Evolutionary conservation across 2,888 invertebrate species (phyloP).

Genomic region (Xanthia icteritia): DNA sequence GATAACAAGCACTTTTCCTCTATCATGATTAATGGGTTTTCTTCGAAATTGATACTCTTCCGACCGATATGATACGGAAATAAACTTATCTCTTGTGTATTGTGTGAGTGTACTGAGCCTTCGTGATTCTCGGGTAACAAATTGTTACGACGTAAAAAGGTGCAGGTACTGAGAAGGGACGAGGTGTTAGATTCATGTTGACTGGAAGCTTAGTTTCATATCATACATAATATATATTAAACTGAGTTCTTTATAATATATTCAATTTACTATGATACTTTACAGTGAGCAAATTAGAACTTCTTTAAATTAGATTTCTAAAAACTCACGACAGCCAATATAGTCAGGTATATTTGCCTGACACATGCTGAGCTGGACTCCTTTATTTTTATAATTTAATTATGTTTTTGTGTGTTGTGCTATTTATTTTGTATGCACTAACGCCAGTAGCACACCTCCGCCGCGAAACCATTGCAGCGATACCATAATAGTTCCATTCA

Average conservation of each 20-base stretch:
- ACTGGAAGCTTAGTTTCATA: conserved; percentile 1
- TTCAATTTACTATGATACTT: neutral
- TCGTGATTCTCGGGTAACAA: conserved; percentile 35
- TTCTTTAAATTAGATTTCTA: neutral
- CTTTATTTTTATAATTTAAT: neutral
- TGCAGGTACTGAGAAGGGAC: neutral
- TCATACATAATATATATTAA: neutral
- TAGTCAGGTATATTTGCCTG: too few species aligned
- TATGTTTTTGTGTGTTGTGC: too few species aligned
- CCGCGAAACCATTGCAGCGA: too few species aligned
- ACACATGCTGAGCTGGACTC: too few species aligned
- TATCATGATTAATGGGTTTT: conserved; percentile 61
- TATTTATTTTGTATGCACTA: too few species aligned
- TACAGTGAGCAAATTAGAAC: neutral
- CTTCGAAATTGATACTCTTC: conserved; percentile 63
- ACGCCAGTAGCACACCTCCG: too few species aligned
- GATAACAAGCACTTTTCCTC: conserved; percentile 59
- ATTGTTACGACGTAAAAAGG: conserved; percentile 38
- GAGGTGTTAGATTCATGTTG: conserved; percentile 1
- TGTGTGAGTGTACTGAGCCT: conserved; percentile 25
- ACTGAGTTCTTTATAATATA: neutral
- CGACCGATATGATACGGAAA: conserved; percentile 44
- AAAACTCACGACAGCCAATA: neutral
- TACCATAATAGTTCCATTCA: too few species aligned
- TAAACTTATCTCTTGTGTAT: conserved; percentile 45